A percentile compares a stretch with the other conserved stretches of the same genome.
phyloP scores from a whole-genome alignment of 2,797 vertebrate genomes.

The Poeciliopsis infans region DNA sequence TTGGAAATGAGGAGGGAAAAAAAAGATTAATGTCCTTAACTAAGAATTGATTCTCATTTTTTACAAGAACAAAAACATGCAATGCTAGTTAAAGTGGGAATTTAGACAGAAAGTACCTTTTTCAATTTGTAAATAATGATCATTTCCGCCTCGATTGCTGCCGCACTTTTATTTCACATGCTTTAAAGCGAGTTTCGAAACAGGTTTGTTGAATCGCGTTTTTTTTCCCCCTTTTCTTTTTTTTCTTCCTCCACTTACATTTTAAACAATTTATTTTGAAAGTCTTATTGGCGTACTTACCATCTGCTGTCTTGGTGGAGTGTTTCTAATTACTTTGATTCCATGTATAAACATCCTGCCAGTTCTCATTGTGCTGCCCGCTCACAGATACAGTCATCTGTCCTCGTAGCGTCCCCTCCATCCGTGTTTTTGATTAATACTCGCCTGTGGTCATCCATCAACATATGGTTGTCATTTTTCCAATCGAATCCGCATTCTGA shows the following conservation, averaged over 20 bases:
- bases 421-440: constrained; percentile 80
- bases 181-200: neutral
- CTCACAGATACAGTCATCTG: constrained; percentile 22
- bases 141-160: neutral
- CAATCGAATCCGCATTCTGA: constrained; percentile 76
- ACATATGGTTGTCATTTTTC: constrained; percentile 77
- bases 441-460: constrained; percentile 79
- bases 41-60: neutral
- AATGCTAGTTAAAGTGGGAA: neutral
- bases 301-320: neutral
- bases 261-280: neutral
- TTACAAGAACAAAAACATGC: neutral
- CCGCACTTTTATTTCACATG: neutral
- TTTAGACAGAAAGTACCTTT: neutral
- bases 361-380: neutral
- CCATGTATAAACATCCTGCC: constrained; percentile 8
- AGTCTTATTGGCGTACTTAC: neutral
- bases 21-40: neutral
- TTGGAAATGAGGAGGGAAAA: neutral
- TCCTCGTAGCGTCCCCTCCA: constrained; percentile 57
- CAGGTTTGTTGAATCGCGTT: neutral
- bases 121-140: neutral
- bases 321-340: constrained; percentile 2
- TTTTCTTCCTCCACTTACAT: neutral
- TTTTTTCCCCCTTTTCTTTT: no score